Evolutionary conservation across 2,797 vertebrate genomes (phyloP).

Genomic region (Hippoglossus hippoglossus): DNA sequence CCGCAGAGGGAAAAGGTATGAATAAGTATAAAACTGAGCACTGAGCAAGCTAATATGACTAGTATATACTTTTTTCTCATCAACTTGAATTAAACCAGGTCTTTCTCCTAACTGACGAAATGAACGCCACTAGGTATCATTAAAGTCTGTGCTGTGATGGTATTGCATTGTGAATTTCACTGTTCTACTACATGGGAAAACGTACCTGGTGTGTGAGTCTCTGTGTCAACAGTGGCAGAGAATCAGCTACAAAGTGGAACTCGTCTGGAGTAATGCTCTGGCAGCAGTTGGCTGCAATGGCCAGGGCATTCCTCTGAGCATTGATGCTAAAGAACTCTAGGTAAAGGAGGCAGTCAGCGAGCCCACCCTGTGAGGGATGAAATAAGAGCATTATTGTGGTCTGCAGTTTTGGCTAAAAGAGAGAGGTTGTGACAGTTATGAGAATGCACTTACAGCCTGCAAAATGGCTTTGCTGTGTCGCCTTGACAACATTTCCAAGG

Average conservation of each 20-base stretch:
- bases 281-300: slow-evolving; percentile 99
- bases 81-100: too few relatives aligned
- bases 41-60: too few relatives aligned
- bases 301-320: slow-evolving; percentile 98
- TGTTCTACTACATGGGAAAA: neutral
- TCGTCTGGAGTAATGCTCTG: slow-evolving; percentile 99
- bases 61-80: too few relatives aligned
- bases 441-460: slow-evolving; percentile 91
- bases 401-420: neutral
- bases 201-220: slow-evolving; percentile 97
- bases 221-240: slow-evolving; percentile 96
- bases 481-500: slow-evolving; percentile 98
- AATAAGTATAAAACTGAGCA: too few relatives aligned
- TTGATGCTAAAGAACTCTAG: slow-evolving; percentile 99
- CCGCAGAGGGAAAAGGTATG: too few relatives aligned
- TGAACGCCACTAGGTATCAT: too few relatives aligned
- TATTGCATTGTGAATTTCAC: neutral
- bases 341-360: slow-evolving; percentile 97
- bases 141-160: too few relatives aligned
- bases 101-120: too few relatives aligned
- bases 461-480: slow-evolving; percentile 99
- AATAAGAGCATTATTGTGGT: slow-evolving; percentile 10
- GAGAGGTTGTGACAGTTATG: neutral
- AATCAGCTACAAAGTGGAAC: slow-evolving; percentile 99
- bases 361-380: slow-evolving; percentile 85